phyloP scores from a whole-genome alignment of 2,113 vertebrate genomes.

The Larimichthys polyactis region DNA sequence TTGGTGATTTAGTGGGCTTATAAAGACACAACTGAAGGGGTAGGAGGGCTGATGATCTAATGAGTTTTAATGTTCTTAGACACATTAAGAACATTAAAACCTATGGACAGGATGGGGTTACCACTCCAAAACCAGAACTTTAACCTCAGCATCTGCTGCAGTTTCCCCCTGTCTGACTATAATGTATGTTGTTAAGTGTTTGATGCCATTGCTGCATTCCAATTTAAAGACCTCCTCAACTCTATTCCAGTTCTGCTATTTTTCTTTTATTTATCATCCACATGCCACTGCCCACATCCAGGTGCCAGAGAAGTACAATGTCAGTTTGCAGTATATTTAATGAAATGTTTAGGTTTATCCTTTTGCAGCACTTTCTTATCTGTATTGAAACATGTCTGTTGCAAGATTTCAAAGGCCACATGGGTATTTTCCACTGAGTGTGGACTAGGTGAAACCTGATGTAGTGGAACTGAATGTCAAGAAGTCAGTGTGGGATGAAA shows the following conservation, averaged over 20 bases:
- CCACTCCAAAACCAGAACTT: neutral
- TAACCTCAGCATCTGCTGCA: neutral
- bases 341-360: neutral
- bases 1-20: conserved; percentile 11
- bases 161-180: neutral
- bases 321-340: neutral
- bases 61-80: neutral
- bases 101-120: no score
- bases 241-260: neutral
- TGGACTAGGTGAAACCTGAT: neutral
- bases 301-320: neutral
- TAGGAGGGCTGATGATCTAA: neutral
- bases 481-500: conserved; percentile 11
- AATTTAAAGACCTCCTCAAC: no score
- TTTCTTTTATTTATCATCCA: neutral
- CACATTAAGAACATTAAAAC: no score
- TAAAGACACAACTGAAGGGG: conserved; percentile 1
- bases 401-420: neutral
- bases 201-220: neutral
- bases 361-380: neutral
- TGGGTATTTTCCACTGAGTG: neutral
- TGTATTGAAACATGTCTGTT: neutral
- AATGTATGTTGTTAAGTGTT: neutral
- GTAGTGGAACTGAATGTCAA: neutral
- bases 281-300: neutral